Evolutionary conservation across 2,888 invertebrate species (phyloP), one percentile per base, ranked within the genome.

Genomic region (Myopa tessellatipennis): DNA sequence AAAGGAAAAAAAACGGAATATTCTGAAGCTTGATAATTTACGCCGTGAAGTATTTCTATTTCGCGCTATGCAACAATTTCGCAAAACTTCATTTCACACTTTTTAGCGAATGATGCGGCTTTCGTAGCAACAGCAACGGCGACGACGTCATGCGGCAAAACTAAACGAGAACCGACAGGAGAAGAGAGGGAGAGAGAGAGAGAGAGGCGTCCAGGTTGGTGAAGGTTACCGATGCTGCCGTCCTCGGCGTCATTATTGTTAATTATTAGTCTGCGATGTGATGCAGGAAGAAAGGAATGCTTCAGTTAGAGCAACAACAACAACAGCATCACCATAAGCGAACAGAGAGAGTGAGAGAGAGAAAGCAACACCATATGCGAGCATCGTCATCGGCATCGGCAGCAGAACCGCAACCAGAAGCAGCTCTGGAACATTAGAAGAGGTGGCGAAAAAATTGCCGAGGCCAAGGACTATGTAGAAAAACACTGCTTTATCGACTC

Each of bases 11-110:
- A 18, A 18, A 18, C 1, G 34, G 8, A 65, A 12, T 10, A 65
- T 34, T 34, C 38, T 38, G 10, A 45, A 45, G 45, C 26, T 61
- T 65, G 14, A 6, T 52, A 70, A 50, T 70, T 55, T 65, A 65
- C 12, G 50, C 74, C 68, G 60, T 38, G 38, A 69, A 75, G 61
- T 60, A 75, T 75, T 75, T 75, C 69, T 75, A 75, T 75, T 75
- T 75, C 75, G 68, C 75, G 75, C 75, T 75, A 69, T 60, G 69
- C 38, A 68, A 75, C 68, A 75, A 75, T 75, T 74, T 68, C 34
- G 60, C 45, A 69, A 26, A 75, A 75, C 69, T 69, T 75, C 60
- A 69, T 75, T 75, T 68, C 75, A 74, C 74, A 74, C 74, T 65
- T 67, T 55, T 74, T 55, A 34, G 75, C 40, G 14, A 26, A 34